Percentiles rank a stretch among this genome's conserved stretches.
Conservation (phyloP, 2,113 vertebrate species). For the Tupaia tana region DNA sequence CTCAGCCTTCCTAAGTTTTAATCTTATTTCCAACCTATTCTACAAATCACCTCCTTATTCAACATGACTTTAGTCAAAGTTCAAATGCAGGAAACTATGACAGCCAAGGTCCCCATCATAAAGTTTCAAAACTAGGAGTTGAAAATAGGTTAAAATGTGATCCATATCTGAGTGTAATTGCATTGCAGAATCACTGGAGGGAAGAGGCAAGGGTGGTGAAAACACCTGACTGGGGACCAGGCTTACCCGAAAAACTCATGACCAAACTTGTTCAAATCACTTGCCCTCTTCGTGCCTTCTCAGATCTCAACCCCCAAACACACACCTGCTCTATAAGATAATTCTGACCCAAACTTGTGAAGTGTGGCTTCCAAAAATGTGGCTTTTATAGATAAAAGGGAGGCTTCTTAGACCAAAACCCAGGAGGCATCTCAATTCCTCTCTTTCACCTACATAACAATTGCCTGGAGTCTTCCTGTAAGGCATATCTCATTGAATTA, state of each 20-base stretch:
- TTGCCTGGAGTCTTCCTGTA: neutral
- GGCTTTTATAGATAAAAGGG: conserved; percentile 1
- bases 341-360: neutral
- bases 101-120: neutral
- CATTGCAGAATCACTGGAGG: neutral
- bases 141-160: neutral
- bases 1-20: neutral
- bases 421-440: neutral
- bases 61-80: neutral
- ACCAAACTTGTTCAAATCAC: neutral
- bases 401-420: neutral
- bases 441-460: neutral
- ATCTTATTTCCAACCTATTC: neutral
- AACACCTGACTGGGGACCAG: neutral
- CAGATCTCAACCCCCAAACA: neutral
- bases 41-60: neutral
- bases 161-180: neutral
- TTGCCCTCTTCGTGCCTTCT: neutral
- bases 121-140: neutral
- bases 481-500: neutral
- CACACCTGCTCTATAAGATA: neutral
- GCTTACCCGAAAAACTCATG: neutral
- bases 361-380: neutral
- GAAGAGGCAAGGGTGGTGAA: neutral
- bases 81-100: neutral